Evolutionary conservation across 2,888 invertebrate species (phyloP).

Genomic region (Embidobia sp.): DNA sequence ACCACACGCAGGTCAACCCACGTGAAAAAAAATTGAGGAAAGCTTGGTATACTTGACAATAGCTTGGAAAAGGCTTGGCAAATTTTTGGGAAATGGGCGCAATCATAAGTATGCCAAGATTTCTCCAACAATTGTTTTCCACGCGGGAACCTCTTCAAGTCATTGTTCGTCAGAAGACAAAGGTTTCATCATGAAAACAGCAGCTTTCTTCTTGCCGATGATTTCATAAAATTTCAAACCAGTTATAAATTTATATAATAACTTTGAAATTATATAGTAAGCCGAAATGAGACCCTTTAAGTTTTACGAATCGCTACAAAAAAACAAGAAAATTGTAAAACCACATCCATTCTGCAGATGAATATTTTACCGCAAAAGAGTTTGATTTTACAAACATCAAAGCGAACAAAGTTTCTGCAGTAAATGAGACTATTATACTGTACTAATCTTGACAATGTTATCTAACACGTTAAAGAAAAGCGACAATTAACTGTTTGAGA

Average conservation of each 20-base stretch:
- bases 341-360: constrained; percentile 1
- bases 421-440: background rate
- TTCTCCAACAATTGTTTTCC: too few species aligned
- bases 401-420: background rate
- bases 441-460: too few species aligned
- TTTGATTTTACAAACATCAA: constrained; percentile 6
- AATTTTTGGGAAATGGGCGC: too few species aligned
- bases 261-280: too few species aligned
- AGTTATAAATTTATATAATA: constrained; percentile 1
- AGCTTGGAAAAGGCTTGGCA: too few species aligned
- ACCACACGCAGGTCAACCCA: background rate
- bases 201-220: too few species aligned
- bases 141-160: too few species aligned
- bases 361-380: background rate
- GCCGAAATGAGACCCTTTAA: background rate
- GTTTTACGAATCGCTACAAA: background rate
- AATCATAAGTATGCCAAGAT: too few species aligned
- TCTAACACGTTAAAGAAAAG: background rate
- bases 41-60: too few species aligned
- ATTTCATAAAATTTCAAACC: constrained; percentile 14
- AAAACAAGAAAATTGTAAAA: background rate
- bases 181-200: background rate
- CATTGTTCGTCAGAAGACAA: background rate
- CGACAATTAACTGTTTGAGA: too few species aligned
- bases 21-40: too few species aligned